A percentile compares a stretch with the other conserved stretches of the same genome.
Conservation (phyloP, 2,797 vertebrate species). For the Sorex maritimensis region DNA sequence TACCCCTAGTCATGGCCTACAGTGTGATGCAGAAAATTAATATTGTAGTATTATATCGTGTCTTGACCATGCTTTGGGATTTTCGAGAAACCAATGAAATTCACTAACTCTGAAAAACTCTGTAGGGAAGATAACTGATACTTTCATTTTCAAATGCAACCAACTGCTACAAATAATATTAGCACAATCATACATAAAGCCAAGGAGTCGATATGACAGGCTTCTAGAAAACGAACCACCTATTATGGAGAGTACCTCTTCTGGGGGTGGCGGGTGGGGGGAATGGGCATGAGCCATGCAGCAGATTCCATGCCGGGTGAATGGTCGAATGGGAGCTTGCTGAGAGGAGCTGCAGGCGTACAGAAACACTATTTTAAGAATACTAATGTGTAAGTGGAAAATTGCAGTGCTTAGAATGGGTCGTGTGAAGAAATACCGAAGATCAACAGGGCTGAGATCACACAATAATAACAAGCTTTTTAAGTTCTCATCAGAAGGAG, state of each 20-base stretch:
- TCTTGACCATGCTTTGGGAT: background rate
- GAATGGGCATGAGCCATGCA: background rate
- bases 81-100: constrained; percentile 54
- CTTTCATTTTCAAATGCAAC: background rate
- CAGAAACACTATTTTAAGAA: background rate
- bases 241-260: background rate
- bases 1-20: constrained; percentile 4
- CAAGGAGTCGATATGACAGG: background rate
- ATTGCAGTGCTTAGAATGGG: background rate
- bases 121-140: background rate
- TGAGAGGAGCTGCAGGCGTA: background rate
- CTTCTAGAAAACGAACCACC: background rate
- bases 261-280: background rate
- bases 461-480: constrained; percentile 5
- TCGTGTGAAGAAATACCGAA: constrained; percentile 19
- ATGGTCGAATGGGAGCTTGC: background rate
- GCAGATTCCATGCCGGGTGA: background rate
- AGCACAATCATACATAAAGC: background rate
- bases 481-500: background rate
- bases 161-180: background rate
- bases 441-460: background rate
- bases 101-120: background rate
- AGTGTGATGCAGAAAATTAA: constrained; percentile 32
- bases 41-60: background rate
- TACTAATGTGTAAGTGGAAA: constrained; percentile 3